phyloP scores from a whole-genome alignment of 2,113 vertebrate species.

The Anoura caudifer region DNA sequence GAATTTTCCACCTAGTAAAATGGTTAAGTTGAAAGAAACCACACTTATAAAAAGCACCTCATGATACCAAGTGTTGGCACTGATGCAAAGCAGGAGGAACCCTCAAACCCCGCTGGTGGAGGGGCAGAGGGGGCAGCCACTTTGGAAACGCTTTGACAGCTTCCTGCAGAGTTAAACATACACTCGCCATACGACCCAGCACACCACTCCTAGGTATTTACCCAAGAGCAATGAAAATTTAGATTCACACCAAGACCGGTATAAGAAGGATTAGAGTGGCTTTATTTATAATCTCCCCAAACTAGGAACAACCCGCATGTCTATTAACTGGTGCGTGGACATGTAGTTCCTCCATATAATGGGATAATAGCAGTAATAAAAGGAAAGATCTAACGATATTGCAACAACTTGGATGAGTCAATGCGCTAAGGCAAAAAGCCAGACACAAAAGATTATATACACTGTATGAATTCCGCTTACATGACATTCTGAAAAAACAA shows the following conservation, averaged over 20 bases:
- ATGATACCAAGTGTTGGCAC: not conserved
- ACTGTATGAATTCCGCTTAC: not conserved
- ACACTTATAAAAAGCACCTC: not conserved
- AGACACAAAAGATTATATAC: not conserved
- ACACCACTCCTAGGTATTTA: not conserved
- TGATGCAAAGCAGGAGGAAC: not conserved
- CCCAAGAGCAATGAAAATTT: not conserved
- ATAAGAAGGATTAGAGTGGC: not conserved
- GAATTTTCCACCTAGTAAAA: not conserved
- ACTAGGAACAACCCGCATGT: constrained; percentile 9
- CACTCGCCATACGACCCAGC: not conserved
- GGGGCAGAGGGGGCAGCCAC: not conserved
- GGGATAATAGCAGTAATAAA: not conserved
- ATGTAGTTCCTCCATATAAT: not conserved
- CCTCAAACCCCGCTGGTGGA: not conserved
- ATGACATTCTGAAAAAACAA: not conserved
- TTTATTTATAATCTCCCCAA: constrained; percentile 26
- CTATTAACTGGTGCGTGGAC: not conserved
- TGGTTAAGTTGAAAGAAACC: not conserved
- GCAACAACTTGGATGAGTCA: not conserved
- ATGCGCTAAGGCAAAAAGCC: not conserved
- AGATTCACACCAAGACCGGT: not conserved
- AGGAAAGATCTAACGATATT: not conserved
- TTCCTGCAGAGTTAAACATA: not conserved
- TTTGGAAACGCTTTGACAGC: not conserved